Percentiles rank a stretch among this genome's conserved stretches.
phyloP scores from a whole-genome alignment of 2,797 vertebrate species.

The Sebastes trivittatus region DNA sequence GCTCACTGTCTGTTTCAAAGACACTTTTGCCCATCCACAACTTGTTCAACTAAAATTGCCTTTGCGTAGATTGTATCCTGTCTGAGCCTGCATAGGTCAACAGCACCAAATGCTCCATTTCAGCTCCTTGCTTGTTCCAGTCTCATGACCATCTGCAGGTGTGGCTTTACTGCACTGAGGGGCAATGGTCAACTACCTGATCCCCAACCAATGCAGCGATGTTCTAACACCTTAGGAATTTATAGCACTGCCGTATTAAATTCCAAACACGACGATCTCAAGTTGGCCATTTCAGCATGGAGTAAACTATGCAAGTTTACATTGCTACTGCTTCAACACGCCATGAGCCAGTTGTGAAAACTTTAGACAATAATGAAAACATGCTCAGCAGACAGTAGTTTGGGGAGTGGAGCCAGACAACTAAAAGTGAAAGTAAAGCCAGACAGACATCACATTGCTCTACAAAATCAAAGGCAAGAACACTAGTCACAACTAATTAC shows the following conservation, averaged over 20 bases:
- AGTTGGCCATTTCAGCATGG: background rate
- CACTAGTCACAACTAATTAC: background rate
- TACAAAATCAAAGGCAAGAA: background rate
- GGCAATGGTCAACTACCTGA: conserved; percentile 56
- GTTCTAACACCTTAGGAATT: conserved; percentile 29
- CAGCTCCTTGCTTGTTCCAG: background rate
- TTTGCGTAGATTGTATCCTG: background rate
- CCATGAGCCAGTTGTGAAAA: background rate
- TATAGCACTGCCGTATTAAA: conserved; percentile 23
- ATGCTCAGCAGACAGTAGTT: background rate
- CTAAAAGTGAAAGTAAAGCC: conserved; percentile 33
- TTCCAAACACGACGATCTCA: conserved; percentile 6
- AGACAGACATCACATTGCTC: background rate
- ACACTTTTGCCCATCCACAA: background rate
- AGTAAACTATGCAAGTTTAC: background rate
- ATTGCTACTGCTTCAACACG: background rate
- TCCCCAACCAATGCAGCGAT: conserved; percentile 18
- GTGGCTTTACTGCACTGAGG: conserved; percentile 55
- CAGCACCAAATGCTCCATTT: conserved; percentile 3
- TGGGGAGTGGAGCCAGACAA: background rate
- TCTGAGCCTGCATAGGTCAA: background rate
- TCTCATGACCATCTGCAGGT: conserved; percentile 51
- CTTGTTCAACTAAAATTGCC: background rate
- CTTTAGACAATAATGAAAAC: background rate
- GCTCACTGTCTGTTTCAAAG: background rate